Percentiles rank a stretch among this genome's conserved stretches.
These are phyloP conservation scores for Collichthys lucidus DNA, from an alignment of 2,113 vertebrate genomes.

Conservation along the genomic window DNA sequence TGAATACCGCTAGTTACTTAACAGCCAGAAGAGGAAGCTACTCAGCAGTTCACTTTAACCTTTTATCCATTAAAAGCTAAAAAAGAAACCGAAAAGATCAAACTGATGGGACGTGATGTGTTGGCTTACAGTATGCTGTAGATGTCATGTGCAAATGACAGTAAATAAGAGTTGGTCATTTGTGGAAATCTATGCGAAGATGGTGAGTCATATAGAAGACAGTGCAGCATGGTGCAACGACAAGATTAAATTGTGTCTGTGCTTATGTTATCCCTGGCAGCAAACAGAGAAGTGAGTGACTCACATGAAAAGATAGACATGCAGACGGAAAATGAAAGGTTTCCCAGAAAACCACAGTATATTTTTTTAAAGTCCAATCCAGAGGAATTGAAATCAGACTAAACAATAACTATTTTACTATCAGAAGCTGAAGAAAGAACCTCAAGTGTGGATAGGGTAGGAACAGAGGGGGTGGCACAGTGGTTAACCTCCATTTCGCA, in stretches of 20 bases:
- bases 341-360: conserved; percentile 24
- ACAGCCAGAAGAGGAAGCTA: conserved; percentile 36
- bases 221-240: not conserved
- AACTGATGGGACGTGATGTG: not conserved
- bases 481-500: conserved; percentile 40
- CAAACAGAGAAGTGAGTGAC: conserved; percentile 6
- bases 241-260: not conserved
- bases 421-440: conserved; percentile 1
- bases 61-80: not conserved
- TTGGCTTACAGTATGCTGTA: not conserved
- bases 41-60: conserved; percentile 8
- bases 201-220: not conserved
- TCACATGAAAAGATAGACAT: not conserved
- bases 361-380: conserved; percentile 21
- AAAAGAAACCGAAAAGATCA: not conserved
- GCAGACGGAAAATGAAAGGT: conserved; percentile 24
- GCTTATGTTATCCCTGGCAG: not conserved
- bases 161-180: not conserved
- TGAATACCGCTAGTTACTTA: not conserved
- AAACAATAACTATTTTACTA: conserved; percentile 5
- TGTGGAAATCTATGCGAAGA: not conserved
- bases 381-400: not conserved
- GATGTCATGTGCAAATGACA: not conserved
- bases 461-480: not conserved
- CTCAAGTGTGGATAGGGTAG: not conserved